A percentile compares a stretch with the other conserved stretches of the same genome.
Conservation (phyloP, 2,888 invertebrate species). For the Troglohyphantes excavatus region DNA sequence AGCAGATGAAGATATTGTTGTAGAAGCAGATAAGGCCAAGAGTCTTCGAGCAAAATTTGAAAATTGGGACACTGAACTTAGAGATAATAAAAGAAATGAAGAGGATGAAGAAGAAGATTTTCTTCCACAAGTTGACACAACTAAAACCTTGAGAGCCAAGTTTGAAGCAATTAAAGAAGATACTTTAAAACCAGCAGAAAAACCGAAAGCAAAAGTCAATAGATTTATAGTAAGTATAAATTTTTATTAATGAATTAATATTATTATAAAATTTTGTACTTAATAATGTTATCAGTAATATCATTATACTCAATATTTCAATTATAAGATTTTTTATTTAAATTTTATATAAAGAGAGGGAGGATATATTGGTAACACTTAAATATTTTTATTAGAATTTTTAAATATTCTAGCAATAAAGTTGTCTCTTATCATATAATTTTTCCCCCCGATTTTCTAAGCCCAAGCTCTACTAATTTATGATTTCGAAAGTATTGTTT, state of each 20-base stretch:
- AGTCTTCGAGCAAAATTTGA: slow-evolving; percentile 93
- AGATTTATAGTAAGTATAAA: slow-evolving; percentile 93
- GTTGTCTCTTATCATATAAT: no score
- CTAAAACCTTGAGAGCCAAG: slow-evolving; percentile 90
- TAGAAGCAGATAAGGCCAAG: slow-evolving; percentile 90
- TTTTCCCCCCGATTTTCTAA: no score
- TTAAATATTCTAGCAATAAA: no score
- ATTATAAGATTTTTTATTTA: no score
- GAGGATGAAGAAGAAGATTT: slow-evolving; percentile 81
- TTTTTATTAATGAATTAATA: not conserved
- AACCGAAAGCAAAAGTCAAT: slow-evolving; percentile 88
- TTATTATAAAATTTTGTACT: no score
- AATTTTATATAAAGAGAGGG: no score
- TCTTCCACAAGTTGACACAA: slow-evolving; percentile 87
- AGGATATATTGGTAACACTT: no score
- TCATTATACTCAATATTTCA: no score
- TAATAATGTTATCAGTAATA: no score
- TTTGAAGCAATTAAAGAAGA: slow-evolving; percentile 91
- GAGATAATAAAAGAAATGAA: slow-evolving; percentile 80
- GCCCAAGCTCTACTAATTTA: no score
- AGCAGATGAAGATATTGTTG: slow-evolving; percentile 88
- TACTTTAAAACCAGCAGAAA: slow-evolving; percentile 83
- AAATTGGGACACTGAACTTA: slow-evolving; percentile 86
- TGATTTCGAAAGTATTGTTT: no score
- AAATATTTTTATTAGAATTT: no score